Evolutionary conservation across 2,797 vertebrate genomes (phyloP).

Genomic region (Catharus ustulatus): DNA sequence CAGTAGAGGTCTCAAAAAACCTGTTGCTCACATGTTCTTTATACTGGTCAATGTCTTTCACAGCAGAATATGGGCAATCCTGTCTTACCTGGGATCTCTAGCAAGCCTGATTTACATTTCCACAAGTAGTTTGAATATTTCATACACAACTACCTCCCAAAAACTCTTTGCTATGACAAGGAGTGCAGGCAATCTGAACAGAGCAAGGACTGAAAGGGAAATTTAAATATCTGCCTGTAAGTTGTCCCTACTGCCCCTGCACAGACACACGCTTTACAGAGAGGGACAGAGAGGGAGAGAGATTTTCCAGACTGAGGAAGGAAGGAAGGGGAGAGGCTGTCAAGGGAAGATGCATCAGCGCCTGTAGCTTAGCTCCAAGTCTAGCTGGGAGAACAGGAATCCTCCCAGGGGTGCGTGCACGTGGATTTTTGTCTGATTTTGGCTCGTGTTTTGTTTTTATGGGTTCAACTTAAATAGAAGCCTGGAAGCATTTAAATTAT

Average conservation of each 20-base stretch:
- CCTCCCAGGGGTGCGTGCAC: accelerated
- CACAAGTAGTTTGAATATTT: not conserved
- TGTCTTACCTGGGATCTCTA: not conserved
- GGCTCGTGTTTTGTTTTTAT: not conserved
- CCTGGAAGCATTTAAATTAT: not conserved
- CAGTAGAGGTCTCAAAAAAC: not conserved
- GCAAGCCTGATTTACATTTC: not conserved
- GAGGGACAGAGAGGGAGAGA: not conserved
- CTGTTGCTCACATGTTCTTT: accelerated
- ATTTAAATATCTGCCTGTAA: not conserved
- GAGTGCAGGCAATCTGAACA: not conserved
- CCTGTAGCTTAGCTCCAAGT: not conserved
- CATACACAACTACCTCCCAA: not conserved
- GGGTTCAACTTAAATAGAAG: not conserved
- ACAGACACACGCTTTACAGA: not conserved
- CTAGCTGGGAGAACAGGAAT: not conserved
- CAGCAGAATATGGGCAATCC: not conserved
- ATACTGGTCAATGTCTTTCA: not conserved
- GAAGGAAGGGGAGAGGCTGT: not conserved
- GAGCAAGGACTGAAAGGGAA: not conserved
- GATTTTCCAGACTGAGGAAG: not conserved
- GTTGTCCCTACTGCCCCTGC: not conserved
- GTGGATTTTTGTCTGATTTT: not conserved
- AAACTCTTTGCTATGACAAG: not conserved
- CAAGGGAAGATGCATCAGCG: not conserved